A percentile compares a stretch with the other conserved stretches of the same genome.
phyloP scores from a whole-genome alignment of 2,797 vertebrate genomes.

The Pogoniulus pusillus region DNA sequence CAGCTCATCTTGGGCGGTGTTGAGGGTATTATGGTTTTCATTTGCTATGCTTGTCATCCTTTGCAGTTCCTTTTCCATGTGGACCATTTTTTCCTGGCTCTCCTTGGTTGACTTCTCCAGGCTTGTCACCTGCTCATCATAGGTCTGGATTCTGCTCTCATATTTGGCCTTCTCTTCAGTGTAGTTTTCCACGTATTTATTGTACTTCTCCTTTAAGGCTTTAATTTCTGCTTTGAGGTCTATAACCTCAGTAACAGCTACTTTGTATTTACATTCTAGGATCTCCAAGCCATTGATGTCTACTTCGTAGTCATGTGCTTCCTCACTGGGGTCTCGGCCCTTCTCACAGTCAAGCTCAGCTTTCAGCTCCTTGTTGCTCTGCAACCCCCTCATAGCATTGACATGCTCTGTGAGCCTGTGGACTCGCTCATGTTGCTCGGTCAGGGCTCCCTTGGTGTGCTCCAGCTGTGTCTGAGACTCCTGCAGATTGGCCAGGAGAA shows the following conservation, averaged over 20 bases:
- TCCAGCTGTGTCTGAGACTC: constrained; percentile 95
- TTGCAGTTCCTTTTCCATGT: constrained; percentile 90
- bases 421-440: constrained; percentile 89
- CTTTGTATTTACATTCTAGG: constrained; percentile 96
- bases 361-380: constrained; percentile 85
- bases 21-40: constrained; percentile 92
- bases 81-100: constrained; percentile 81
- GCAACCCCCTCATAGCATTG: constrained; percentile 85
- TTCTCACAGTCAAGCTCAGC: constrained; percentile 83
- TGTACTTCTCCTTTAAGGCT: constrained; percentile 95
- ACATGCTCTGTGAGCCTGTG: constrained; percentile 90
- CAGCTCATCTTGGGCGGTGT: constrained; percentile 93
- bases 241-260: constrained; percentile 96
- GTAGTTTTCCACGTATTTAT: constrained; percentile 89
- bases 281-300: constrained; percentile 93
- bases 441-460: constrained; percentile 94
- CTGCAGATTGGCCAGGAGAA: constrained; percentile 90
- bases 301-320: constrained; percentile 84
- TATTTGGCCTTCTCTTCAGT: constrained; percentile 84
- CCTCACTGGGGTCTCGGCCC: constrained; percentile 77
- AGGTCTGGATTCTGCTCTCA: constrained; percentile 83
- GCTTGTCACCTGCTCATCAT: constrained; percentile 85
- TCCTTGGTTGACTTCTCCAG: constrained; percentile 87
- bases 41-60: constrained; percentile 81
- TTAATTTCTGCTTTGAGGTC: constrained; percentile 98